Evolutionary conservation across 2,888 invertebrate genomes (phyloP), one percentile per base, ranked within the genome.

Genomic region (Dryobotodes eremita): DNA sequence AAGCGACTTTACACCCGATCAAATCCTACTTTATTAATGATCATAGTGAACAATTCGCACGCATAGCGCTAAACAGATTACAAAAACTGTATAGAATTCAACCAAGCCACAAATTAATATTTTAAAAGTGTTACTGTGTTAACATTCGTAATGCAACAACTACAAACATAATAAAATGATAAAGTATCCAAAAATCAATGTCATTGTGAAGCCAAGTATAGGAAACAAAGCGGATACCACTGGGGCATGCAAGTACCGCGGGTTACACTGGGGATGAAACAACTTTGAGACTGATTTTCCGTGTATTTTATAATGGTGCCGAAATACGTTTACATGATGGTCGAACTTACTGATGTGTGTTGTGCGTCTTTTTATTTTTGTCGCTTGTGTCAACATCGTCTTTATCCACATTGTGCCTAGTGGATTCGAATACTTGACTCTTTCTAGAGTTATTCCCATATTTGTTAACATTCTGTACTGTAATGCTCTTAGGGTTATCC

Each of bases 351-450:
- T 95, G 96, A 91, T 95, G 91, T 88, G 84, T 93, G 91, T 89
- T 90, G 93, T 94, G 94, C 77, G 92, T 91, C 93, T 96, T 97
- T 95, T 95, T 96, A 94, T 92, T 95, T 96, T 97, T 98, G 87
- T 98, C 98, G 87, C 97, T 98, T 53, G 98, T 97, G 71, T 98
- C 98, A 92, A 98, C 97, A 94, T 98, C 98, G 90, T 98, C 98
- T 90, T 98, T 97, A 86, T 98, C 98, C 83, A 98, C 97, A 76
- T 98, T 98, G 96, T 97, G 98, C 90, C 98, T 95, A 82, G 98
- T 97, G 78, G 98, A 97, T 94, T 98, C 98, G 91, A 98, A 98
- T 86, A 98, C 97, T 91, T 98, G 97, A 89, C 97, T 97, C 95
- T 98, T 97, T 93, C 97, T 95, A 91, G 95, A 95, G 92, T 92